Base-by-base conservation (phyloP, 2,888 invertebrate genomes). In the Macrostomum cliftonense region DNA sequence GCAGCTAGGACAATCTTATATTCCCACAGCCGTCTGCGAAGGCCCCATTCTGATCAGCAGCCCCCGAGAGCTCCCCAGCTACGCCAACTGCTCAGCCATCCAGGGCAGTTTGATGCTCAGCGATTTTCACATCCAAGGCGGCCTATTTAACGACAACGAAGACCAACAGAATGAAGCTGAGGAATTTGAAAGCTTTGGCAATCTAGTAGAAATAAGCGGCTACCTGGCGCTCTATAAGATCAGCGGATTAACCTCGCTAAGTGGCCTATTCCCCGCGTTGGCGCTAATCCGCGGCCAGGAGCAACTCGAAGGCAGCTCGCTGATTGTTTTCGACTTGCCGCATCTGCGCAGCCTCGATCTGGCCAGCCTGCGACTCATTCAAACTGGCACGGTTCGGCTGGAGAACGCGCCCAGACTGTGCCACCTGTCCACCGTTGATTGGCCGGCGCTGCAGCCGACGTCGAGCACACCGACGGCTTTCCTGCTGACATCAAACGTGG, bases 211-310 rank as follows among this genome's bases (percentile, higher is more conserved):
- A 76, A 83, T 93, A 65, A 91, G 89, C 20, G 89, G 83, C 63
- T 88, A 81, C 69, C 74, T 95, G 51, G 70, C 88, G 52, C 73
- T 95, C 47, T 91, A 83, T 73, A 75, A 81, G 59, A 81, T 84
- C 48, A 77, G 77, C 63, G 84, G 84, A 42, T 73, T 95, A 48
- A 76, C 75, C 53, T 82, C 82, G 58, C 73, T 95, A 55, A 79
- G 81, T n/a, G 76, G 78, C 60, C 73, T 95, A 46, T 91, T 97
- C 70, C 95, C 95, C 43, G 91, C 93, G 71, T 75, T 97, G 65
- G 75, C 83, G 46, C 83, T 95, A 51, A 89, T 97, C 58, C 79
- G 93, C 20, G 95, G 95, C 39, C 78, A 81, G 63, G 76, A 77
- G 54, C 75, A 85, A 36, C 81, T 89, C 68, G 79, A 81, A 68